Conservation (phyloP, 2,113 vertebrate species). For the Crotophaga sulcirostris region DNA sequence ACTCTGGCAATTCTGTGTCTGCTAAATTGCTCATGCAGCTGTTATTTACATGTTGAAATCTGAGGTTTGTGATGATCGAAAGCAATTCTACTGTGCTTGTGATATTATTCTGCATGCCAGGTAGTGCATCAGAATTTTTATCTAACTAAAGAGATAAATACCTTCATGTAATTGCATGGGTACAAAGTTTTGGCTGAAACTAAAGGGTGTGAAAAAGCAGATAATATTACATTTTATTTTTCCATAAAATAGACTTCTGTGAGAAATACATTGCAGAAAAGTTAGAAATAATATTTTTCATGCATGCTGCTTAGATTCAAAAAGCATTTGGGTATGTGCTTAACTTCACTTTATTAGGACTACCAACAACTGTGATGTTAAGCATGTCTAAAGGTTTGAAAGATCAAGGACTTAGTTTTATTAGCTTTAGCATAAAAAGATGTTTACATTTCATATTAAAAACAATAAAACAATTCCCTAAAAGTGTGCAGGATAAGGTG, state of each 20-base stretch:
- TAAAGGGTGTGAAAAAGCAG: background rate
- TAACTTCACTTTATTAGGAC: background rate
- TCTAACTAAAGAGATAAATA: background rate
- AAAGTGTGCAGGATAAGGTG: background rate
- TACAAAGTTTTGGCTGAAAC: constrained; percentile 14
- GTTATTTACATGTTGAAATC: constrained; percentile 41
- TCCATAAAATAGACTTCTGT: background rate
- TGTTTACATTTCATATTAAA: constrained; percentile 31
- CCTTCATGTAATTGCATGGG: background rate
- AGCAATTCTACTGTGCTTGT: constrained; percentile 4
- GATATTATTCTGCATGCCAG: constrained; percentile 12
- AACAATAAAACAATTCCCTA: background rate
- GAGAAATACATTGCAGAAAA: background rate
- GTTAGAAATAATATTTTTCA: background rate
- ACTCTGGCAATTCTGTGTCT: constrained; percentile 28
- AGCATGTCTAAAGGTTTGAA: background rate
- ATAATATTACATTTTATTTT: background rate
- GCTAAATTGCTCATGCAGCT: constrained; percentile 43
- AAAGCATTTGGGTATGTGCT: background rate
- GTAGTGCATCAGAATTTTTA: constrained; percentile 22
- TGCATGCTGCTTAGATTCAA: background rate
- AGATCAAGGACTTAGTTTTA: background rate
- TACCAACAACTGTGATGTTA: background rate
- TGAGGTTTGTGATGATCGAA: background rate
- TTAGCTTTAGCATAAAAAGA: background rate